Conservation (phyloP, 2,888 invertebrate genomes). For the Drosophila engyochracea region DNA sequence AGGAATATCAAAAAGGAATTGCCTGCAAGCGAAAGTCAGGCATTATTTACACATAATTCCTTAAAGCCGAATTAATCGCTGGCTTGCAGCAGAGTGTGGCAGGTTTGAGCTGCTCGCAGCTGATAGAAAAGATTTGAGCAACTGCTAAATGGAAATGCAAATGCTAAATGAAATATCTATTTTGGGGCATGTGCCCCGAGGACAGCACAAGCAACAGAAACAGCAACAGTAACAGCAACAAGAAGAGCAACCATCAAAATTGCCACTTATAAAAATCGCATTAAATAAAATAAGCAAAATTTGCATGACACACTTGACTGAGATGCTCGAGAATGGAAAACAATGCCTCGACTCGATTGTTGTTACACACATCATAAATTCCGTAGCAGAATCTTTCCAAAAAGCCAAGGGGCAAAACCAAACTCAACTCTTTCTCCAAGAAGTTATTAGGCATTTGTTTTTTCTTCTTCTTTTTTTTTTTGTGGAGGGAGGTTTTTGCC, state of each 20-base stretch:
- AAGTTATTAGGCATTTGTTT: slow-evolving; percentile 50
- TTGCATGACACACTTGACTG: slow-evolving; percentile 68
- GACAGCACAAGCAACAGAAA: neutral
- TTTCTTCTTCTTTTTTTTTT: neutral
- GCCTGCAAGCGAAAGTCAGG: neutral
- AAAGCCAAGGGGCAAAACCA: slow-evolving; percentile 6
- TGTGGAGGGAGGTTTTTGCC: slow-evolving; percentile 19
- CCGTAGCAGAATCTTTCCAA: slow-evolving; percentile 18
- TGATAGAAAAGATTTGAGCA: slow-evolving; percentile 46
- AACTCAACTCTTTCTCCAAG: slow-evolving; percentile 38
- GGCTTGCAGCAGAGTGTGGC: no score
- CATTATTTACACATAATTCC: neutral
- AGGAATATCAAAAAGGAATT: neutral
- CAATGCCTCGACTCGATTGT: slow-evolving; percentile 59
- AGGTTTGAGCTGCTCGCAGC: neutral
- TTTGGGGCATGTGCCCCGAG: neutral
- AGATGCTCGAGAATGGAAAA: slow-evolving; percentile 26
- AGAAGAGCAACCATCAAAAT: slow-evolving; percentile 29
- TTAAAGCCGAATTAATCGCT: neutral
- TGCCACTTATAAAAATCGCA: slow-evolving; percentile 64
- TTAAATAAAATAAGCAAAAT: slow-evolving; percentile 70
- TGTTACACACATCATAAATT: slow-evolving; percentile 81
- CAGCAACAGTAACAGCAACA: accelerated
- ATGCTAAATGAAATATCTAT: slow-evolving; percentile 28
- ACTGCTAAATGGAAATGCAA: slow-evolving; percentile 52